Conservation (phyloP, 2,888 invertebrate genomes). For the Leptarthrus brevirostris region DNA sequence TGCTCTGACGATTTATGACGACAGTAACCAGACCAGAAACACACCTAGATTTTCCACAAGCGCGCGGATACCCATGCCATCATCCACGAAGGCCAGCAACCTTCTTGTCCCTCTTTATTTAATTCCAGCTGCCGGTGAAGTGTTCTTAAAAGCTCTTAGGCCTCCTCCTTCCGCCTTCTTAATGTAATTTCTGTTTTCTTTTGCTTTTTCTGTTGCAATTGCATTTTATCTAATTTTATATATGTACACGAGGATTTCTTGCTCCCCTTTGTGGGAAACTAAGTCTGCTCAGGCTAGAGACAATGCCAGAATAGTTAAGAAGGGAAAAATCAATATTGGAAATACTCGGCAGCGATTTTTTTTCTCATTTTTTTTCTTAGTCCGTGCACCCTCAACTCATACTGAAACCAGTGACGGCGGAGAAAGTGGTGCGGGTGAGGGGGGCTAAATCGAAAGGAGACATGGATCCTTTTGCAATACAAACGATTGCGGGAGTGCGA, state of each 20-base stretch:
- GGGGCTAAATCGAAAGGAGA: constrained; percentile 1
- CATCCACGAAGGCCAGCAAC: constrained; percentile 33
- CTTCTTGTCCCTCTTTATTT: constrained; percentile 19
- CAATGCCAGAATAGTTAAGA: constrained; percentile 39
- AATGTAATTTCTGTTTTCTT: constrained; percentile 36
- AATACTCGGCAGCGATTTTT: constrained; percentile 36
- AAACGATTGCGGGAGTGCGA: not conserved
- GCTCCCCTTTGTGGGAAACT: not conserved
- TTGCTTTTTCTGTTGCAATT: constrained; percentile 33
- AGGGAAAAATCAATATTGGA: constrained; percentile 42
- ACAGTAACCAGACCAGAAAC: constrained; percentile 19
- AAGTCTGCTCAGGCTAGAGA: constrained; percentile 11
- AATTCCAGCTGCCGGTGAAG: constrained; percentile 18
- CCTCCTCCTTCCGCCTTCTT: not conserved
- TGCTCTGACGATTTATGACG: constrained; percentile 30
- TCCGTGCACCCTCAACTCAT: not conserved
- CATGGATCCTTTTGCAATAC: constrained; percentile 1
- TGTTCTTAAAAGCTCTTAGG: constrained; percentile 19
- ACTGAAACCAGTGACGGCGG: not conserved
- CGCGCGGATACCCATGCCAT: not conserved
- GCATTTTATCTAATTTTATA: constrained; percentile 35
- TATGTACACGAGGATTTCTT: not conserved
- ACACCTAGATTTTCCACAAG: constrained; percentile 1
- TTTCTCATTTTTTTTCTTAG: constrained; percentile 11
- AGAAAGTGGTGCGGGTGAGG: not conserved